Evolutionary conservation across 2,113 vertebrate species (phyloP).

Genomic region (Coreoperca whiteheadi): DNA sequence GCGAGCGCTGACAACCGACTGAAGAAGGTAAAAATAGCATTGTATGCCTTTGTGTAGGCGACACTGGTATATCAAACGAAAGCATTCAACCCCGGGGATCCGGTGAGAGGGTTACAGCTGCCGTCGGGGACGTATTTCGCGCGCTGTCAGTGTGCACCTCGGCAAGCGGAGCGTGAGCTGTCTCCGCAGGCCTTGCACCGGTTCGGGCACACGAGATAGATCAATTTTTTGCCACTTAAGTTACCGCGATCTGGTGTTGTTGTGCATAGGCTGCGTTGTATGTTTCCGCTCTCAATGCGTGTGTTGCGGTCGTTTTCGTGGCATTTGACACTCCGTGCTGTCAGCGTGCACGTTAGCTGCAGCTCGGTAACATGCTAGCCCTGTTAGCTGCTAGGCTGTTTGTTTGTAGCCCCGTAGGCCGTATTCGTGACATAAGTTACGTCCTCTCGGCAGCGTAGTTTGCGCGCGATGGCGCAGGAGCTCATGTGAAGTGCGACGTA

Average conservation of each 20-base stretch:
- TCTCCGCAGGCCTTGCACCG: constrained; percentile 77
- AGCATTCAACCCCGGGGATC: background rate
- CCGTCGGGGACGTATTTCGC: constrained; percentile 48
- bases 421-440: constrained; percentile 82
- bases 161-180: constrained; percentile 71
- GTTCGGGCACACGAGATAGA: constrained; percentile 59
- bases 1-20: constrained; percentile 75
- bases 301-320: background rate
- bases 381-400: constrained; percentile 78
- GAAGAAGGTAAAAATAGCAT: constrained; percentile 75
- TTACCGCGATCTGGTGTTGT: background rate
- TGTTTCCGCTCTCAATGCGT: background rate
- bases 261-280: background rate
- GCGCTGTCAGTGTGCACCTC: constrained; percentile 71
- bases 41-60: background rate
- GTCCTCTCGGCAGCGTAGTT: constrained; percentile 63
- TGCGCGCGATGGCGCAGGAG: constrained; percentile 63
- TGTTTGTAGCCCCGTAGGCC: constrained; percentile 83
- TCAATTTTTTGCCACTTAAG: background rate
- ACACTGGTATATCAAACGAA: constrained; percentile 1
- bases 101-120: background rate
- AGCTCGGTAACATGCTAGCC: constrained; percentile 63
- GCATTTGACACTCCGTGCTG: constrained; percentile 37
- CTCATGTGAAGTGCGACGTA: constrained; percentile 56
- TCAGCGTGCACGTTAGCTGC: constrained; percentile 69